These are phyloP conservation scores for Nemopilema nomurai DNA, from an alignment of 30 jellyfish, hydroid and myxozoan species.

Conservation along the genomic window DNA sequence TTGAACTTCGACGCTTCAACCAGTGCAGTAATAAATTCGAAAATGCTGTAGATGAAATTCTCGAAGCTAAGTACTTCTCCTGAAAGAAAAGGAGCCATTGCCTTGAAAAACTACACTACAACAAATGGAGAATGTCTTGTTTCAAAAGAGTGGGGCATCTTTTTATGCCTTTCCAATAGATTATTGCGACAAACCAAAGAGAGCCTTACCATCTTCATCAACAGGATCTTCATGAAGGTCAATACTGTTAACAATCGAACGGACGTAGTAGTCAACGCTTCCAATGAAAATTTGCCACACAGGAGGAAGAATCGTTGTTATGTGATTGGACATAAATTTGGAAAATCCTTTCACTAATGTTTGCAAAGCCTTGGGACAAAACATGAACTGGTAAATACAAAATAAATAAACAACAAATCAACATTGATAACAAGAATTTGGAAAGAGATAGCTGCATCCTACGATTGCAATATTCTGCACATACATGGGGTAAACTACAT, in stretches of 20 bases:
- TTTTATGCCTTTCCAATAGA: too few relatives aligned
- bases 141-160: too few relatives aligned
- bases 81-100: background rate
- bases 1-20: slow-evolving; percentile 81
- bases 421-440: background rate
- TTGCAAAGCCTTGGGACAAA: slow-evolving; percentile 75
- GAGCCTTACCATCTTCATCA: slow-evolving; percentile 90
- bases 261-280: slow-evolving; percentile 78
- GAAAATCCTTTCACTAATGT: slow-evolving; percentile 85
- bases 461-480: too few relatives aligned
- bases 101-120: background rate
- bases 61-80: slow-evolving; percentile 93
- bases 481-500: too few relatives aligned
- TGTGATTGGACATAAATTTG: slow-evolving; percentile 55
- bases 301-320: slow-evolving; percentile 87
- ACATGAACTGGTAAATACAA: background rate
- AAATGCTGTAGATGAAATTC: slow-evolving; percentile 77
- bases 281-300: slow-evolving; percentile 89
- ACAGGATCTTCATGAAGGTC: slow-evolving; percentile 77
- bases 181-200: background rate
- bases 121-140: background rate
- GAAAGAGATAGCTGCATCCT: too few relatives aligned
- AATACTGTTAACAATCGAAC: slow-evolving; percentile 69
- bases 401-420: background rate
- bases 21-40: slow-evolving; percentile 88